A percentile compares a stretch with the other conserved stretches of the same genome.
Conservation (phyloP, 2,113 vertebrate species). For the Myocastor coypus region DNA sequence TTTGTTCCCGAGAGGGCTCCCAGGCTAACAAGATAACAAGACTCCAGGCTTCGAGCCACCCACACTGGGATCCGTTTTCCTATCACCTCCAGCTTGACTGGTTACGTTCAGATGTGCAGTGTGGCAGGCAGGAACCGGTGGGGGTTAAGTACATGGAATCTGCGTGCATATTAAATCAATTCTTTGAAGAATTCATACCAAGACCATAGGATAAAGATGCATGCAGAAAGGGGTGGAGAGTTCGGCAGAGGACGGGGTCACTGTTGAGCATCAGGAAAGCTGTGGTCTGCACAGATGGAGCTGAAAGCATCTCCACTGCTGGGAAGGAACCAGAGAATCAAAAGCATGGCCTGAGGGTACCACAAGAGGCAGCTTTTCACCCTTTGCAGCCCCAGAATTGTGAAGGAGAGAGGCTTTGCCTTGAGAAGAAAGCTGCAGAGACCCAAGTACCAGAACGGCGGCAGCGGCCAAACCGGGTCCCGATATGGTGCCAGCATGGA, state of each 20-base stretch:
- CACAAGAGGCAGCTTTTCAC: too few relatives aligned
- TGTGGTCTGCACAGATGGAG: too few relatives aligned
- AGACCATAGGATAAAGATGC: neutral
- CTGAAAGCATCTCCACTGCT: too few relatives aligned
- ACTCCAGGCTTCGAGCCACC: neutral
- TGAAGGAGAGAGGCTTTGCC: too few relatives aligned
- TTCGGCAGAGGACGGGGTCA: neutral
- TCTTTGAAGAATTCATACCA: slow-evolving; percentile 3
- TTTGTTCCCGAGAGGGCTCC: slow-evolving; percentile 17
- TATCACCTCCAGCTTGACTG: neutral
- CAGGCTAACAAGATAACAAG: neutral
- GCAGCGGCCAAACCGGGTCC: too few relatives aligned
- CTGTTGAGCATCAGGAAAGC: too few relatives aligned
- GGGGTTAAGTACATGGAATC: slow-evolving; percentile 8
- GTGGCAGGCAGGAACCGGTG: neutral
- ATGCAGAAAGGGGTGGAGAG: neutral
- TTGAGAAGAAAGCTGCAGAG: too few relatives aligned
- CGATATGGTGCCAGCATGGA: too few relatives aligned
- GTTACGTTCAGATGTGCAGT: neutral
- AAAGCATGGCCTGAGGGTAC: too few relatives aligned
- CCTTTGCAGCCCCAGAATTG: too few relatives aligned
- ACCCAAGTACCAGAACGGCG: too few relatives aligned
- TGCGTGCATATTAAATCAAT: neutral
- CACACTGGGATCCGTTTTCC: neutral
- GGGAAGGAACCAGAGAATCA: too few relatives aligned